Evolutionary conservation across 2,888 invertebrate genomes (phyloP), one percentile per base, ranked within the genome.

Genomic region (Tanaodytes sp.): DNA sequence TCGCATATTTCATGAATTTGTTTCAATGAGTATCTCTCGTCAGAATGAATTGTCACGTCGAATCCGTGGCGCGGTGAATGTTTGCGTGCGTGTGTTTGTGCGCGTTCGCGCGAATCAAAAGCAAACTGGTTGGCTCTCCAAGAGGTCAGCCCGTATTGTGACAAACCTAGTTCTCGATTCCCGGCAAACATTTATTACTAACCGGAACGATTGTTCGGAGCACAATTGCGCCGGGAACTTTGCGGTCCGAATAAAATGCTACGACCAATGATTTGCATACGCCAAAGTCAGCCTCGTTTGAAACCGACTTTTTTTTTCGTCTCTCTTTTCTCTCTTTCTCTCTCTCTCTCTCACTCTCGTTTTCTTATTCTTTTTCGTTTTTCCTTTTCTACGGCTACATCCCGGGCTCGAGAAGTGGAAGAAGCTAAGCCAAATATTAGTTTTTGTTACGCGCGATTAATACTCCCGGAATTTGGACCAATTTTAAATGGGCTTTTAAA

Each of bases 71-170:
- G 43, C 36, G 23, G 57, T 27, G 59, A 52, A 55, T 61, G 45
- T n/a, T n/a, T n/a, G n/a, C n/a, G n/a, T n/a, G n/a, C n/a, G n/a
- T n/a, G n/a, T n/a, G n/a, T n/a, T n/a, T n/a, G n/a, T n/a, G n/a
- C n/a, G n/a, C n/a, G n/a, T n/a, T n/a, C 52, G 33, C 33, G n/a
- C 42, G 46, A 42, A 39, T 65, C 65, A 58, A 66, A n/a, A 52
- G 58, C 62, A 71, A 71, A 71, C 71, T 71, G 66, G 71, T 66
- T 59, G 42, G n/a, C n/a, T n/a, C 42, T 37, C 49, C 37, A 16
- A 66, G 58, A 71, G 71, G 71, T 71, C 65, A 71, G 62, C 4
- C n/a, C 45, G 46, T 43, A 61, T 57, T 64, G 57, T 65, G 70
- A 71, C 70, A 65, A 65, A 51, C 65, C 62, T 54, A 65, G 54